Evolutionary conservation across 2,888 invertebrate species (phyloP).

Genomic region (Spatulosminthurus flaviceps): DNA sequence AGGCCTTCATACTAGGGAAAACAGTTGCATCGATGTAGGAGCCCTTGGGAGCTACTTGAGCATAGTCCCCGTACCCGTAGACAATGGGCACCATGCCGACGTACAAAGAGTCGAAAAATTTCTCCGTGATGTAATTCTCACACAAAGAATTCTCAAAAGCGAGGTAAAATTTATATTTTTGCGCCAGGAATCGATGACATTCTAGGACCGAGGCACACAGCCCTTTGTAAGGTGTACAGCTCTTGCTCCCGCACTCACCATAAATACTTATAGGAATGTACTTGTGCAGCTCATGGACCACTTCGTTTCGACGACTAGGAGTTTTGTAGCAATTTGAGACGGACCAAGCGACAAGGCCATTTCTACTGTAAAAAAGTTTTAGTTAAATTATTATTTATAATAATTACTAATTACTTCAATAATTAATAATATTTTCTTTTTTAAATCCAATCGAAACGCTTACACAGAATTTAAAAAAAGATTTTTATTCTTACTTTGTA

Average conservation of each 20-base stretch:
- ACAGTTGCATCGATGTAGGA: constrained; percentile 65
- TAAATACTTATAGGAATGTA: constrained; percentile 61
- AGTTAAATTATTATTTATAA: not conserved
- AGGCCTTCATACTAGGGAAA: constrained; percentile 63
- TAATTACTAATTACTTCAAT: too few relatives aligned
- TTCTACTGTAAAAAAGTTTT: constrained; percentile 32
- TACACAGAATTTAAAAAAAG: too few relatives aligned
- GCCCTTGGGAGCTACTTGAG: constrained; percentile 63
- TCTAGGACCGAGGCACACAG: constrained; percentile 53
- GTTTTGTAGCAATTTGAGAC: constrained; percentile 63
- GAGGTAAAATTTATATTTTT: constrained; percentile 64
- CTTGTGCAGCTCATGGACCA: constrained; percentile 59
- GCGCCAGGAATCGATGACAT: constrained; percentile 54
- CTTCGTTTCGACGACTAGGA: constrained; percentile 57
- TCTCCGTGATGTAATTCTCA: constrained; percentile 64
- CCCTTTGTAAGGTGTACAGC: constrained; percentile 50
- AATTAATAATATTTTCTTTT: too few relatives aligned
- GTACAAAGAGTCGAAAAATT: constrained; percentile 60
- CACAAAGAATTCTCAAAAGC: constrained; percentile 64
- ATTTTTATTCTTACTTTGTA: constrained; percentile 21
- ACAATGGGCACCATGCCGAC: constrained; percentile 63
- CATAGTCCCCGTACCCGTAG: constrained; percentile 64
- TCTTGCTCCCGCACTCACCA: constrained; percentile 59
- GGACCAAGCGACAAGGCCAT: constrained; percentile 63
- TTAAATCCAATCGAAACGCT: too few relatives aligned